Percentiles rank a stretch among this genome's conserved stretches.
phyloP scores from a whole-genome alignment of 2,888 invertebrate genomes.

The Quadroppia sp. region DNA sequence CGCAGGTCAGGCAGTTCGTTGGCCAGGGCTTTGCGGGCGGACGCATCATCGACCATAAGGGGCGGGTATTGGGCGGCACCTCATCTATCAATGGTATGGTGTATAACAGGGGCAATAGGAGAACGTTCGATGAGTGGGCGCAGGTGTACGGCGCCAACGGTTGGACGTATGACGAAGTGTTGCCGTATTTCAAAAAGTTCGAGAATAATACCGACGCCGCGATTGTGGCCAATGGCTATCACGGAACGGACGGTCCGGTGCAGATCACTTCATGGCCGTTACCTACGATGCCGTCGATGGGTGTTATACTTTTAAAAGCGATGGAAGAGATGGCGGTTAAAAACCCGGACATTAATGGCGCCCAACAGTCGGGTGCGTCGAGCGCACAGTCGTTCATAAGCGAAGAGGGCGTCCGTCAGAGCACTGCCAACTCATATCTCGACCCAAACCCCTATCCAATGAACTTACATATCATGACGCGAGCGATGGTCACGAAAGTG shows the following conservation, averaged over 20 bases:
- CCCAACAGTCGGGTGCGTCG: slow-evolving; percentile 33
- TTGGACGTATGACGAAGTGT: slow-evolving; percentile 29
- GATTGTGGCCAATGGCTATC: slow-evolving; percentile 33
- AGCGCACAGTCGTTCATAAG: no score
- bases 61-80: slow-evolving; percentile 38
- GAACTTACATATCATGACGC: slow-evolving; percentile 39
- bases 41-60: slow-evolving; percentile 24
- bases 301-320: slow-evolving; percentile 16
- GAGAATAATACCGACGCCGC: slow-evolving; percentile 36
- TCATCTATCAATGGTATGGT: slow-evolving; percentile 40
- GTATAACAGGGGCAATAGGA: slow-evolving; percentile 39
- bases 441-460: slow-evolving; percentile 39
- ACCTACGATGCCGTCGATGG: slow-evolving; percentile 22
- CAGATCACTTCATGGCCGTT: slow-evolving; percentile 25
- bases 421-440: slow-evolving; percentile 36
- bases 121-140: slow-evolving; percentile 39
- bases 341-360: slow-evolving; percentile 37
- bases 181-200: slow-evolving; percentile 38
- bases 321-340: slow-evolving; percentile 32
- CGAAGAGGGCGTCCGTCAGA: no score
- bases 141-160: slow-evolving; percentile 23
- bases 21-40: slow-evolving; percentile 27
- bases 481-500: slow-evolving; percentile 25
- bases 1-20: no score
- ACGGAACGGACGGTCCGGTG: slow-evolving; percentile 34